A percentile compares a stretch with the other conserved stretches of the same genome.
phyloP scores from a whole-genome alignment of 1,140 invertebrate species.

The Kradibia gibbosae region DNA sequence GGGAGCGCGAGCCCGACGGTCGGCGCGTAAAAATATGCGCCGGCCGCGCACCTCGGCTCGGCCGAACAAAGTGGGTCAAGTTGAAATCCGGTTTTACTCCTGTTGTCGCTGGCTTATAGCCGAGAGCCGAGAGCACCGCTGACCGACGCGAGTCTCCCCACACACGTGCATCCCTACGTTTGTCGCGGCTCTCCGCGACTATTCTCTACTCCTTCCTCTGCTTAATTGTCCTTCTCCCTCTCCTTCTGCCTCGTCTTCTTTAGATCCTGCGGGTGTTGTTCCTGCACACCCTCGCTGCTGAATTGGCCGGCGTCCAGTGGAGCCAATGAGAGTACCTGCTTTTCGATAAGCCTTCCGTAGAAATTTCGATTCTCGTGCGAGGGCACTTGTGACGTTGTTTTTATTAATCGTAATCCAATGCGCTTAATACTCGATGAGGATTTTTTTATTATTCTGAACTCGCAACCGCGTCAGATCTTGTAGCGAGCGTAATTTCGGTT shows the following conservation, averaged over 20 bases:
- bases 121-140: background rate
- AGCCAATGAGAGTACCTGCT: background rate
- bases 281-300: background rate
- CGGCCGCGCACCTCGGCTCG: background rate
- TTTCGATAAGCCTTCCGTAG: background rate
- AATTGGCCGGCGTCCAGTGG: background rate
- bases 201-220: background rate
- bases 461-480: background rate
- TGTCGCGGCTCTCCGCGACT: background rate
- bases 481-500: no score
- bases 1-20: background rate
- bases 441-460: background rate
- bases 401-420: background rate
- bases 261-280: background rate
- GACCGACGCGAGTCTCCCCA: background rate
- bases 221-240: background rate
- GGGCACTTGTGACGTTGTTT: background rate
- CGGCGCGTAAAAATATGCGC: background rate
- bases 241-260: background rate
- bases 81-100: constrained; percentile 29
- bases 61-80: constrained; percentile 22
- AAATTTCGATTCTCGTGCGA: no score
- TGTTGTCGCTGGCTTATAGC: background rate
- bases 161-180: background rate
- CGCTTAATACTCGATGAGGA: background rate